Evolutionary conservation across 2,113 vertebrate species (phyloP).

Genomic region (Suricata suricatta): DNA sequence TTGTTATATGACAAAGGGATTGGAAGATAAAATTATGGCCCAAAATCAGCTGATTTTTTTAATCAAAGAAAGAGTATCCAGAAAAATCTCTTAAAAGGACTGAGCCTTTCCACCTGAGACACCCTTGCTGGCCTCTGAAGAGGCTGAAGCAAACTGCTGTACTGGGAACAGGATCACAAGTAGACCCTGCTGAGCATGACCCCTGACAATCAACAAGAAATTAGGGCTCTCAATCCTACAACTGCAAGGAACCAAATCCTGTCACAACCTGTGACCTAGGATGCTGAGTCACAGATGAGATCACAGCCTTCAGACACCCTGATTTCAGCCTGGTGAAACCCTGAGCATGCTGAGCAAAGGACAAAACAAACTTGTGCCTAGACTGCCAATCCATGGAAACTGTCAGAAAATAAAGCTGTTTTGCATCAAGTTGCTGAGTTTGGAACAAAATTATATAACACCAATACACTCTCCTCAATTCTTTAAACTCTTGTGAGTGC

Average conservation of each 20-base stretch:
- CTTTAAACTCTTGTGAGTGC: not conserved
- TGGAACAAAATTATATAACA: not conserved
- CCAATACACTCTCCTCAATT: not conserved
- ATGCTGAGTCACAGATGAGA: not conserved
- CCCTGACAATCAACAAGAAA: not conserved
- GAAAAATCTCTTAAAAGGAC: not conserved
- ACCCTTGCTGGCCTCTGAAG: not conserved
- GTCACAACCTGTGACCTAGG: not conserved
- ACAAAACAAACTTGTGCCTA: not conserved
- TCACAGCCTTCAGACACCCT: not conserved
- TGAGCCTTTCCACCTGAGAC: not conserved
- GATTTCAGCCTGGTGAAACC: not conserved
- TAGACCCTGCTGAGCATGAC: not conserved
- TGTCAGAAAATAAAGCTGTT: not conserved
- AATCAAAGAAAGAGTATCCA: not conserved
- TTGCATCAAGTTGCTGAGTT: not conserved
- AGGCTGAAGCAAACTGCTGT: not conserved
- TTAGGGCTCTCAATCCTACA: not conserved
- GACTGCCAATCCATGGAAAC: not conserved
- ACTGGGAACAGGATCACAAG: not conserved
- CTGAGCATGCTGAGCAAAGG: not conserved
- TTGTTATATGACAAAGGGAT: not conserved
- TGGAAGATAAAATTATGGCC: not conserved
- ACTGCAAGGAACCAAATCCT: not conserved
- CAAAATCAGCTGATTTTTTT: conserved; percentile 4